These are phyloP conservation scores for Drosophila hydei DNA, from an alignment of 1,140 invertebrate species.

Conservation along the genomic window DNA sequence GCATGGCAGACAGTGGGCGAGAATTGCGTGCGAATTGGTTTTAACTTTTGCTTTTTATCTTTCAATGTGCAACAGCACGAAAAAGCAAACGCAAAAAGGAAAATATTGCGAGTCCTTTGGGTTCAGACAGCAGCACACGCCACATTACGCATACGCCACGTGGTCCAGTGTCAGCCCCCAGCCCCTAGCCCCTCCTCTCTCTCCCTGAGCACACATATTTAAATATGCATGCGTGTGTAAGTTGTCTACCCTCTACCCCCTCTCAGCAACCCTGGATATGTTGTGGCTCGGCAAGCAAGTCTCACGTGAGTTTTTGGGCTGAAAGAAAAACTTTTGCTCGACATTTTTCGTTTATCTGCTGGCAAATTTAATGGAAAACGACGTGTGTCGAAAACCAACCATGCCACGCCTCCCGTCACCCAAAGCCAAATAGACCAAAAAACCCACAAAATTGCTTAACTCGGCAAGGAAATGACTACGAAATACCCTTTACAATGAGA, in stretches of 20 bases:
- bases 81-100: conserved; percentile 24
- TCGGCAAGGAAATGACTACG: background rate
- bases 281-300: conserved; percentile 33
- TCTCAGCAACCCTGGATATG: conserved; percentile 18
- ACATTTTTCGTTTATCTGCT: conserved; percentile 71
- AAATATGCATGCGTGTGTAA: conserved; percentile 11
- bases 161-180: conserved; percentile 30
- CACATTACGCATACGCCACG: conserved; percentile 73
- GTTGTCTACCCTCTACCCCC: background rate
- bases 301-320: conserved; percentile 44
- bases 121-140: conserved; percentile 17
- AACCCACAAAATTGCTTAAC: conserved; percentile 6
- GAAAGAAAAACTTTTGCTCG: conserved; percentile 51
- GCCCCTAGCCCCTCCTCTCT: background rate
- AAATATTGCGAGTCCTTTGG: conserved; percentile 54
- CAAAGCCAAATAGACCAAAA: background rate
- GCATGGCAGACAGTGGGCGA: conserved; percentile 54
- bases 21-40: conserved; percentile 80
- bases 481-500: conserved; percentile 5
- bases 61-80: conserved; percentile 65
- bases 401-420: conserved; percentile 27
- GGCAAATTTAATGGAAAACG: conserved; percentile 77
- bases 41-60: conserved; percentile 83
- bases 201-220: background rate
- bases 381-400: conserved; percentile 55